Conservation (phyloP, 2,113 vertebrate genomes). For the Madoqua kirkii region DNA sequence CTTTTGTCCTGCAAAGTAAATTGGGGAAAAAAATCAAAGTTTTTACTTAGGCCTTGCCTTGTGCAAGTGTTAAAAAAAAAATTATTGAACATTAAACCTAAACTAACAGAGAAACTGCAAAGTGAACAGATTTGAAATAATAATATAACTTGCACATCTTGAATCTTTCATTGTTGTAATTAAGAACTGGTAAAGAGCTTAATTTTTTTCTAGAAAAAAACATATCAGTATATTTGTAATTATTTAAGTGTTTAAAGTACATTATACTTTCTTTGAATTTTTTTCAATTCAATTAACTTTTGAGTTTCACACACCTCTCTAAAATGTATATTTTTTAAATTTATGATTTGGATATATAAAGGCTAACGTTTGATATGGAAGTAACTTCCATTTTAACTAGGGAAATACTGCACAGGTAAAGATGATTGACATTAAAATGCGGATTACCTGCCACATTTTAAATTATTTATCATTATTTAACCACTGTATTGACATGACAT, state of each 20-base stretch:
- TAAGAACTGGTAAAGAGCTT: not conserved
- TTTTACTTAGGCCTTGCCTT: not conserved
- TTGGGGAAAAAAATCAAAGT: not conserved
- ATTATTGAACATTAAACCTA: not conserved
- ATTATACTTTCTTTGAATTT: not conserved
- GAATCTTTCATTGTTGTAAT: not conserved
- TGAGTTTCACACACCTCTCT: not conserved
- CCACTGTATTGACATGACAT: slow-evolving; percentile 46
- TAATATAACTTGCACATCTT: not conserved
- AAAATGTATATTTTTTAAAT: not conserved
- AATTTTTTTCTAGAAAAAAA: not conserved
- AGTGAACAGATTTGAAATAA: not conserved
- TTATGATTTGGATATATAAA: not conserved
- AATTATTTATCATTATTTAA: slow-evolving; percentile 69
- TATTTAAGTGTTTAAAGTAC: not conserved
- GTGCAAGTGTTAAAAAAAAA: not conserved
- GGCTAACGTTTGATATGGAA: not conserved
- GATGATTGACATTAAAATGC: slow-evolving; percentile 30
- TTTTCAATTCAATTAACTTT: not conserved
- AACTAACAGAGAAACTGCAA: not conserved
- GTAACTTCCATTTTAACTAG: not conserved
- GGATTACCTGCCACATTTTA: slow-evolving; percentile 30
- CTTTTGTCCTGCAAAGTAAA: not conserved
- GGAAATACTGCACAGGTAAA: not conserved
- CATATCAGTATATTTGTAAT: not conserved